Evolutionary conservation across 2,113 vertebrate genomes (phyloP), one percentile per base, ranked within the genome.

Genomic region (Aix galericulata): DNA sequence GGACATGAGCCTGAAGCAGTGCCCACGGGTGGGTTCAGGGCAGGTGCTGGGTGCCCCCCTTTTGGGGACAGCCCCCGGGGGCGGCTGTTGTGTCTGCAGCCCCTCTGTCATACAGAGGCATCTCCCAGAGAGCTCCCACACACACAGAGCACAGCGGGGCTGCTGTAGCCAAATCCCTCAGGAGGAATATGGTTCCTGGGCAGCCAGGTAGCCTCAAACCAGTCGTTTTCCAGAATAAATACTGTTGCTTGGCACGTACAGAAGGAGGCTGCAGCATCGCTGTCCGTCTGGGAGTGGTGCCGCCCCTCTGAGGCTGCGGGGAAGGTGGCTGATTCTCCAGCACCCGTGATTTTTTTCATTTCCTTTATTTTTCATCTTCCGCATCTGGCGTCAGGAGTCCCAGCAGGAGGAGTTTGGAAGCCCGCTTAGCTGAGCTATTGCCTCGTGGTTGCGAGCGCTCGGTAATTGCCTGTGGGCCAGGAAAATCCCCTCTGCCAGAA

Each of bases 1-100:
- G 17, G 44, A 3, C 44, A 29, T n/a, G 62, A 87, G 34, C 48
- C 58, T 75, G 32, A 68, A 85, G 53, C 78, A 53, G 67, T 32
- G 44, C 84, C 34, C 27, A 27, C 6, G 23, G 46, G 4, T 7
- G 46, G 17, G 4, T 46, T 46, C 18, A 9, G 8, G 44, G 44
- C 44, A 18, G 44, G 44, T 46, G 44, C 44, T 46, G 17, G 17
- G 8, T 46, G 44, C 44, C 18, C 42, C 42, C 42, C 42, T 44
- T 16, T 16, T 44, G 7, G 42, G 42, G 42, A 44, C 42, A 36
- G 63, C 17, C 44, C 52, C 56, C 32, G 52, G 8, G 58, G 25
- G 29, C 55, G 36, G 59, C 11, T 0, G 0, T 11, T 62, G 66
- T 7, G 40, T 16, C 64, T 22, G 48, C 48, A 48, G 48, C 21